Evolutionary conservation across 53 echinoderm and acorn worm genomes (phyloP).

Genomic region (Echinometra lucunter): DNA sequence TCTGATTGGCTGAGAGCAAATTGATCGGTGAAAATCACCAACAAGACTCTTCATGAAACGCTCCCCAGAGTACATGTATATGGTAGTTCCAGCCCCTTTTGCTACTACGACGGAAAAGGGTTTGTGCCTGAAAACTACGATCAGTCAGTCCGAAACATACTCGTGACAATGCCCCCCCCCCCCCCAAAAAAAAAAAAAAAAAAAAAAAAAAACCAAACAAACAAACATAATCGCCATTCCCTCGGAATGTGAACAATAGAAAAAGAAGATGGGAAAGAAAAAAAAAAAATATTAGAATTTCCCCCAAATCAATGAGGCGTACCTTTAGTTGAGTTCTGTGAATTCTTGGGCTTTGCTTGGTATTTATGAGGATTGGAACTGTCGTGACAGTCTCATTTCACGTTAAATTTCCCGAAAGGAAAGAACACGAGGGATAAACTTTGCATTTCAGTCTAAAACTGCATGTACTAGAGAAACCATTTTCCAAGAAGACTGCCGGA

Average conservation of each 20-base stretch:
- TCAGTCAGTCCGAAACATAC: too few relatives aligned
- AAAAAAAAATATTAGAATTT: not conserved
- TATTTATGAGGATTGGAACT: not conserved
- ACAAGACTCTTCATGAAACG: too few relatives aligned
- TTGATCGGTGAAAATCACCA: too few relatives aligned
- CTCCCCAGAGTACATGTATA: too few relatives aligned
- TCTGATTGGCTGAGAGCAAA: too few relatives aligned
- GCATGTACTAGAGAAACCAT: not conserved
- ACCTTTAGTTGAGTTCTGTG: not conserved
- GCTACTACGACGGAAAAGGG: too few relatives aligned
- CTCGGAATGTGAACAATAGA: not conserved
- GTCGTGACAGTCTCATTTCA: not conserved
- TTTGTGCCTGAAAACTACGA: too few relatives aligned
- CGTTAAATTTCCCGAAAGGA: not conserved
- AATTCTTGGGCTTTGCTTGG: not conserved
- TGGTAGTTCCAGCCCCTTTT: too few relatives aligned
- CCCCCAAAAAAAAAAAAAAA: too few relatives aligned
- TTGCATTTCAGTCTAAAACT: not conserved
- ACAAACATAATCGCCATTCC: too few relatives aligned
- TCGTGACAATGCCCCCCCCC: not conserved
- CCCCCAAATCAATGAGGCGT: not conserved
- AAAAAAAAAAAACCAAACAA: too few relatives aligned
- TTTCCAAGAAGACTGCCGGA: too few relatives aligned
- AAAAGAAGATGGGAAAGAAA: not conserved
- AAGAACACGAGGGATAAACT: not conserved